These are phyloP conservation scores for Melanotaenia boesemani DNA, from an alignment of 2,797 vertebrate species.

Conservation along the genomic window DNA sequence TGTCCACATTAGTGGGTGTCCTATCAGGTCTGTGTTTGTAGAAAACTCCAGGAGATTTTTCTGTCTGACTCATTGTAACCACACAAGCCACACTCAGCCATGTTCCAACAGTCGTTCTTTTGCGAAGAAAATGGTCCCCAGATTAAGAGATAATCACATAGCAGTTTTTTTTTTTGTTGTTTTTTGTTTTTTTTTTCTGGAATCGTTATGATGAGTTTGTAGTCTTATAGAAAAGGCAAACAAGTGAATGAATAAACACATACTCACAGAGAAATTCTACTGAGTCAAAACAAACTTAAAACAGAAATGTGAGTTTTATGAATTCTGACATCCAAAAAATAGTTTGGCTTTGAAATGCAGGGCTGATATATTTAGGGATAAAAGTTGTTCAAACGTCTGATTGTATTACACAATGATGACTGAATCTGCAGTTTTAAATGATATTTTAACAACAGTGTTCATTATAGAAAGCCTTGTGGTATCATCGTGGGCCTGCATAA, in stretches of 20 bases:
- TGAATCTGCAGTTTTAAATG: background rate
- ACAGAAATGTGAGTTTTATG: slow-evolving; percentile 1
- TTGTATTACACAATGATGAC: background rate
- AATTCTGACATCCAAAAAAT: background rate
- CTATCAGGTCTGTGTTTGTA: slow-evolving; percentile 16
- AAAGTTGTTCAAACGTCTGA: background rate
- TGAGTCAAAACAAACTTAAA: background rate
- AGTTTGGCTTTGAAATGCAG: background rate
- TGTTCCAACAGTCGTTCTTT: slow-evolving; percentile 37
- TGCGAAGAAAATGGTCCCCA: background rate
- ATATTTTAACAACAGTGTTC: slow-evolving; percentile 24
- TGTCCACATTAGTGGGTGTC: slow-evolving; percentile 31
- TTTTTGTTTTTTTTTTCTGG: too few relatives aligned
- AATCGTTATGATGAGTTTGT: background rate
- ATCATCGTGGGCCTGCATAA: slow-evolving; percentile 27
- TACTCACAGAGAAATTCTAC: background rate
- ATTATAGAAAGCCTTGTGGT: slow-evolving; percentile 37
- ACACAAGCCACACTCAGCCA: slow-evolving; percentile 40
- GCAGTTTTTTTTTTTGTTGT: background rate
- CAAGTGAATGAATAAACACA: background rate
- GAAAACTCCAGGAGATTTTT: slow-evolving; percentile 53
- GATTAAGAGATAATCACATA: slow-evolving; percentile 18
- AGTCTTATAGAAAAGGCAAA: slow-evolving; percentile 2
- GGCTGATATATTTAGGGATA: background rate
- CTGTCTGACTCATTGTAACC: slow-evolving; percentile 69